Conservation (phyloP, 2,888 invertebrate species). For the Leptogaster cylindrica region DNA sequence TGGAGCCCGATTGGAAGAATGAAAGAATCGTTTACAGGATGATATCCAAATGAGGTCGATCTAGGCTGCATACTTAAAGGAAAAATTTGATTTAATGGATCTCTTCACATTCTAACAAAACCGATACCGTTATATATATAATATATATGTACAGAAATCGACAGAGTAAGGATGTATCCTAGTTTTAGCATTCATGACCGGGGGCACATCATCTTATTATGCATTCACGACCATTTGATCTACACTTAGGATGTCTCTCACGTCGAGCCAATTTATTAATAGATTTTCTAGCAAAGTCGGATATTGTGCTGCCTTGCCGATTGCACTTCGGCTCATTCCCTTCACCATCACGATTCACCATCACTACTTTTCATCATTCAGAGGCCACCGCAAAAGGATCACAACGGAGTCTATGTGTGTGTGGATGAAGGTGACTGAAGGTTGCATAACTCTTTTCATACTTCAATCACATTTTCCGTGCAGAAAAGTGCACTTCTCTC, state of each 20-base stretch:
- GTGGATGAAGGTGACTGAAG: constrained; percentile 9
- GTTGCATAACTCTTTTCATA: constrained; percentile 24
- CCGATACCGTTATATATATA: constrained; percentile 1
- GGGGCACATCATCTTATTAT: constrained; percentile 30
- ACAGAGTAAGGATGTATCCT: neutral
- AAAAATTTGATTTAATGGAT: constrained; percentile 39
- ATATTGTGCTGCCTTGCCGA: neutral
- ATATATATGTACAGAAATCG: constrained; percentile 1
- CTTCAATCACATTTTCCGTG: neutral
- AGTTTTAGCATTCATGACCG: constrained; percentile 32
- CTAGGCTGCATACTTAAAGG: constrained; percentile 35
- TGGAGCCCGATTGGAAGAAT: too few species aligned
- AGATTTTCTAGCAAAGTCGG: constrained; percentile 38
- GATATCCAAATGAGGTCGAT: constrained; percentile 17
- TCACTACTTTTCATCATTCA: neutral
- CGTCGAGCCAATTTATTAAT: constrained; percentile 41
- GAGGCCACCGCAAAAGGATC: neutral
- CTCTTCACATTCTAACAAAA: constrained; percentile 24
- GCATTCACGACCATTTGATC: constrained; percentile 41
- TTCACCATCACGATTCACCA: neutral
- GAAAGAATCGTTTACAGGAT: constrained; percentile 19
- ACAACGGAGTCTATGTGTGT: neutral
- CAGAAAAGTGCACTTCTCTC: too few species aligned
- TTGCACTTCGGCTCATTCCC: neutral
- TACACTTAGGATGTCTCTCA: constrained; percentile 39